Percentiles rank a stretch among this genome's conserved stretches.
These are phyloP conservation scores for Geophilus truncorum DNA, from an alignment of 2,888 invertebrate species.

Conservation along the genomic window DNA sequence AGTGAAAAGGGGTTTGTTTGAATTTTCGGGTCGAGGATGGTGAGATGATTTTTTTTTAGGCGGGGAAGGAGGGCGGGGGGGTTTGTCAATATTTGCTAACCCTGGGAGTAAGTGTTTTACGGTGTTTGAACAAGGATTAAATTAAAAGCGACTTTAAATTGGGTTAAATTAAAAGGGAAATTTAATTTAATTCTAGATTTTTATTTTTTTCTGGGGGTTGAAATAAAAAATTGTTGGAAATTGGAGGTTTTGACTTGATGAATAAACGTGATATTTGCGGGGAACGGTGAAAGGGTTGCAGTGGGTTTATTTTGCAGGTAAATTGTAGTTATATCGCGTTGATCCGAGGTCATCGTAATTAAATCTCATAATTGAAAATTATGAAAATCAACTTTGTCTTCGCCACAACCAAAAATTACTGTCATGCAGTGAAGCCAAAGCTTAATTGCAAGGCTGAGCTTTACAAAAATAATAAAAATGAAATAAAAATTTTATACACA, in stretches of 20 bases:
- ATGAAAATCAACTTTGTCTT: neutral
- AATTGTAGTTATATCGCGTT: neutral
- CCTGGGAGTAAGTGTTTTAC: neutral
- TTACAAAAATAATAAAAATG: neutral
- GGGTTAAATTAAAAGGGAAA: neutral
- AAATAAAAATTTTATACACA: neutral
- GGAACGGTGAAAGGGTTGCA: neutral
- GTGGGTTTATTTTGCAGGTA: neutral
- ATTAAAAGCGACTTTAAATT: neutral
- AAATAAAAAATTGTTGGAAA: too few species aligned
- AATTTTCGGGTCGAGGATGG: neutral
- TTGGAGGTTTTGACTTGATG: neutral
- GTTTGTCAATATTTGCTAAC: neutral
- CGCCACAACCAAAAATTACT: neutral
- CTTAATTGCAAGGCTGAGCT: neutral
- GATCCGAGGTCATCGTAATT: constrained; percentile 1
- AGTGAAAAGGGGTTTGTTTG: neutral
- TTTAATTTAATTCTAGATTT: neutral
- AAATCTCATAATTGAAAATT: constrained; percentile 8
- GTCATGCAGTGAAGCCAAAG: neutral
- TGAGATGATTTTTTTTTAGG: neutral
- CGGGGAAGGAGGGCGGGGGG: too few species aligned
- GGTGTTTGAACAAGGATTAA: neutral
- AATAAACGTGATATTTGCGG: neutral
- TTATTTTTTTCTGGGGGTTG: neutral